These are phyloP conservation scores for Aplodontia rufa DNA, from an alignment of 2,113 vertebrate species.

Conservation along the genomic window DNA sequence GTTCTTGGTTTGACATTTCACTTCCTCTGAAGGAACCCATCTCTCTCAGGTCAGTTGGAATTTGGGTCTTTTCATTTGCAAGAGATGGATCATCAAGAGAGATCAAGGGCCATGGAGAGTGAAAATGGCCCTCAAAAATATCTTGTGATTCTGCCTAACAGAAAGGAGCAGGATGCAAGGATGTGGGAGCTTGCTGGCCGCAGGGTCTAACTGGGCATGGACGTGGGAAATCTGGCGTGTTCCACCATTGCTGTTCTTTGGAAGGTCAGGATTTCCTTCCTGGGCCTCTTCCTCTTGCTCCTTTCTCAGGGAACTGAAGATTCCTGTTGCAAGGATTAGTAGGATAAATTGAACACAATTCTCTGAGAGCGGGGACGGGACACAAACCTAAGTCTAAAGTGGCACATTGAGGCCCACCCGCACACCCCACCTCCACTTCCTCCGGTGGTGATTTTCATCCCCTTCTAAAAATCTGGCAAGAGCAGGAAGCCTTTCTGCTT, in stretches of 20 bases:
- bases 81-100: neutral
- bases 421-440: neutral
- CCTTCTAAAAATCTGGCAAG: neutral
- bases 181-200: neutral
- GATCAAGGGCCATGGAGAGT: neutral
- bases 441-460: neutral
- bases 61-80: neutral
- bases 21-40: neutral
- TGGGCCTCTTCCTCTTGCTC: neutral
- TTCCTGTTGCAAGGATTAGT: neutral
- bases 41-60: neutral
- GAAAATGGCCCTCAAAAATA: neutral
- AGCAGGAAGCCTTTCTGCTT: conserved; percentile 24
- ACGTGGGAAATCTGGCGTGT: neutral
- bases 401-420: neutral
- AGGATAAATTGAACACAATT: neutral
- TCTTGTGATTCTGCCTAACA: neutral
- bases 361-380: neutral
- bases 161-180: neutral
- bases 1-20: neutral
- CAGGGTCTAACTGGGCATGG: neutral
- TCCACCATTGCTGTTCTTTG: neutral
- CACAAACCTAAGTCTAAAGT: neutral
- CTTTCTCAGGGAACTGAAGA: neutral
- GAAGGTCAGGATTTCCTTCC: neutral